A percentile compares a stretch with the other conserved stretches of the same genome.
These are phyloP conservation scores for Hypomecis punctinalis DNA, from an alignment of 2,888 invertebrate genomes.

Conservation along the genomic window DNA sequence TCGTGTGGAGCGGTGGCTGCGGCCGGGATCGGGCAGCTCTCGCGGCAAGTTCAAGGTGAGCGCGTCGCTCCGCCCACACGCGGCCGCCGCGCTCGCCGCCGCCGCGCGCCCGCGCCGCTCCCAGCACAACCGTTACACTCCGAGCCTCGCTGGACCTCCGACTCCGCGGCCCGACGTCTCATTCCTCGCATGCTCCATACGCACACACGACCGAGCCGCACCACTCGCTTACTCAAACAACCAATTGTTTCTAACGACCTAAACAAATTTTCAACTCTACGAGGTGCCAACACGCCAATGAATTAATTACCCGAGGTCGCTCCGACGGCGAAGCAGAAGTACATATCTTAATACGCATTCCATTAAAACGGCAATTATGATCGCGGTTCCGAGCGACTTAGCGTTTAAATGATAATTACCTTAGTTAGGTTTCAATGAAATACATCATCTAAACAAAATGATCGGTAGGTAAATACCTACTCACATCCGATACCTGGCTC, in stretches of 20 bases:
- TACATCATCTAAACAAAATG: slow-evolving; percentile 33
- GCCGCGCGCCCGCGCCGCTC: slow-evolving; percentile 34
- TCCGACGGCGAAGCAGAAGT: slow-evolving; percentile 26
- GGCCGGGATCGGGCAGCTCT: slow-evolving; percentile 61
- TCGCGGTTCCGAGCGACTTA: slow-evolving; percentile 33
- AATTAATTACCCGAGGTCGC: slow-evolving; percentile 48
- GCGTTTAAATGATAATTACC: slow-evolving; percentile 40
- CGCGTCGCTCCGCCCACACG: slow-evolving; percentile 82
- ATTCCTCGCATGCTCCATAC: slow-evolving; percentile 50
- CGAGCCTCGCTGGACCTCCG: too few relatives aligned
- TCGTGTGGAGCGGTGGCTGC: slow-evolving; percentile 37
- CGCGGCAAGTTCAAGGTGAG: slow-evolving; percentile 84
- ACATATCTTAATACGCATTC: slow-evolving; percentile 26
- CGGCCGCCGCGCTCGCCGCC: slow-evolving; percentile 40
- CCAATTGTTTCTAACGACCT: slow-evolving; percentile 57
- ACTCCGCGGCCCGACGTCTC: slow-evolving; percentile 52
- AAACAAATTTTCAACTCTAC: slow-evolving; percentile 46
- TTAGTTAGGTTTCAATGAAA: slow-evolving; percentile 33
- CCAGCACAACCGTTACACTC: slow-evolving; percentile 74
- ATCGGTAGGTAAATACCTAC: slow-evolving; percentile 18
- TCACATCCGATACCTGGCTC: slow-evolving; percentile 18
- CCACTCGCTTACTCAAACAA: slow-evolving; percentile 62
- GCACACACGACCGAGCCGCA: slow-evolving; percentile 39
- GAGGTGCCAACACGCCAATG: slow-evolving; percentile 56
- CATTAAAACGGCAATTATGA: slow-evolving; percentile 38